Conservation (phyloP, 37 sponge, comb jelly and placozoan genomes). For the Mnemiopsis leidyi region DNA sequence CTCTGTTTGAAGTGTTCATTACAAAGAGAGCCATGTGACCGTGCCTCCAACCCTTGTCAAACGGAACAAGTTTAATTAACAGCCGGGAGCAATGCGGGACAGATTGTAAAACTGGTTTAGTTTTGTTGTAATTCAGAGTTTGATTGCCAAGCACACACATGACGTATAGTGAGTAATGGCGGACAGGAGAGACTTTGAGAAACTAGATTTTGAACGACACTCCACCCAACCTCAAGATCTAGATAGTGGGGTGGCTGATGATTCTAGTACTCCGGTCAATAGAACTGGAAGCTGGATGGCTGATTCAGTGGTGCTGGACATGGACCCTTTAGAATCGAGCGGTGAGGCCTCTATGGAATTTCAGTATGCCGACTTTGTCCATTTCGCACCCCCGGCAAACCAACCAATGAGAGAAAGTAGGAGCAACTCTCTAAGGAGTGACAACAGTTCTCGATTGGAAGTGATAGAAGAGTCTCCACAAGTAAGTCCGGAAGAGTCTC, state of each 20-base stretch:
- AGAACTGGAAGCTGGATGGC: not conserved
- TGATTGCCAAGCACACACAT: no score
- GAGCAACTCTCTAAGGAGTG: not conserved
- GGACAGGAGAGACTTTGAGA: not conserved
- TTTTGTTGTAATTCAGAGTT: not conserved
- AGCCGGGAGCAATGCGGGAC: not conserved
- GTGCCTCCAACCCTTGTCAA: no score
- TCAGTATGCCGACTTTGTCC: not conserved
- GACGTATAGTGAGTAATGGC: not conserved
- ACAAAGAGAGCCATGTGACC: no score
- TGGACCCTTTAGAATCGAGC: not conserved
- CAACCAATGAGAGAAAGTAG: no score
- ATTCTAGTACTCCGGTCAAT: not conserved
- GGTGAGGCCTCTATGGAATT: not conserved
- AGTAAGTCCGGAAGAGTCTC: not conserved
- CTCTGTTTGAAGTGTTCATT: no score
- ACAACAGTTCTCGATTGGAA: not conserved
- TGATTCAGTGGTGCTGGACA: not conserved
- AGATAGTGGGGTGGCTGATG: not conserved
- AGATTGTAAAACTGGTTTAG: not conserved
- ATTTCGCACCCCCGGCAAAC: not conserved
- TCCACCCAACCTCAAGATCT: no score
- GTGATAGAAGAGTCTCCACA: not conserved
- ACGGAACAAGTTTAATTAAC: not conserved
- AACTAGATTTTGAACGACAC: no score